Evolutionary conservation across 2,888 invertebrate genomes (phyloP).

Genomic region (Heliothis peltigera): DNA sequence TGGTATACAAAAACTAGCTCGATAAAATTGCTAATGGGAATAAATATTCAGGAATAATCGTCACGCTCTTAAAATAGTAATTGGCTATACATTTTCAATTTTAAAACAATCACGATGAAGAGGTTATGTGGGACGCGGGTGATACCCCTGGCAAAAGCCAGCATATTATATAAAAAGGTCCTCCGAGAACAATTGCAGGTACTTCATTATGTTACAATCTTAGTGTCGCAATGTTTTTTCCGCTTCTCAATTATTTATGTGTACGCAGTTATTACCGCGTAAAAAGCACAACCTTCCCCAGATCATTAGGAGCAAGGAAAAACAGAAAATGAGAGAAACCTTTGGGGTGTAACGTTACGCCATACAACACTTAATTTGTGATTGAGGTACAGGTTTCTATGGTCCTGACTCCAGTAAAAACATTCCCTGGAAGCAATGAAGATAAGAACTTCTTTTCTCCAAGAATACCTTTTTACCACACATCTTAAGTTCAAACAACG

Average conservation of each 20-base stretch:
- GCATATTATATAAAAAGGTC: conserved; percentile 27
- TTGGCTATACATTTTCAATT: conserved; percentile 16
- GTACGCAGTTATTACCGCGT: conserved; percentile 65
- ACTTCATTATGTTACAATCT: conserved; percentile 55
- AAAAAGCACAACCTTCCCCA: conserved; percentile 66
- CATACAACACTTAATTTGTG: conserved; percentile 64
- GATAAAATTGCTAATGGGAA: conserved; percentile 3
- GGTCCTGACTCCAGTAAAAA: conserved; percentile 41
- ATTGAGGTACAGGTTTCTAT: conserved; percentile 63
- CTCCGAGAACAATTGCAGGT: conserved; percentile 32
- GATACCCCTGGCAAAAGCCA: conserved; percentile 23
- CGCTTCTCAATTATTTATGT: conserved; percentile 64
- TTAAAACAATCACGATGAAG: not conserved
- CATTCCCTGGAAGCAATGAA: conserved; percentile 28
- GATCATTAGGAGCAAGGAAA: conserved; percentile 69
- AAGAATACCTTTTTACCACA: conserved; percentile 18
- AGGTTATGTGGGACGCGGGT: too few species aligned
- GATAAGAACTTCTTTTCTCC: conserved; percentile 40
- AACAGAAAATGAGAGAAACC: conserved; percentile 68
- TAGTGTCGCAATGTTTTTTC: conserved; percentile 55
- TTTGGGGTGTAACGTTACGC: conserved; percentile 63
- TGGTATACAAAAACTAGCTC: conserved; percentile 7
- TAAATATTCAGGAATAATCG: conserved; percentile 9
- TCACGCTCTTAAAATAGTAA: conserved; percentile 13
- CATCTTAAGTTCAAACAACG: conserved; percentile 44